Conservation (phyloP, 2,113 vertebrate genomes). For the Oreocharis arfaki region DNA sequence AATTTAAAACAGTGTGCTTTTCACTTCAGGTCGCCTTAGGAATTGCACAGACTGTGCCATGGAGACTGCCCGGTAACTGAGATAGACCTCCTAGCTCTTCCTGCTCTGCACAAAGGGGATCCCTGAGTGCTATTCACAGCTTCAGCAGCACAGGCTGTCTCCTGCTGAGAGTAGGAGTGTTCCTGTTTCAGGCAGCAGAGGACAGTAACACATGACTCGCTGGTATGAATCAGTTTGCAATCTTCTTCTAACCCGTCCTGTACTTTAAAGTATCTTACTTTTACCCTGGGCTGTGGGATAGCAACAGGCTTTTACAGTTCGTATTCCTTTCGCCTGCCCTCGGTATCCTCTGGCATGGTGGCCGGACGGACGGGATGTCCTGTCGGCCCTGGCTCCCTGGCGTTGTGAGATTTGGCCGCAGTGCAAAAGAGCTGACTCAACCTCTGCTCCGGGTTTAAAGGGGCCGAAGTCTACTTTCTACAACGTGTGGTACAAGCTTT, state of each 20-base stretch:
- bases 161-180: background rate
- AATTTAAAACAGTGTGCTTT: background rate
- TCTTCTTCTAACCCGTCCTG: background rate
- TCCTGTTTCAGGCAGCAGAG: constrained; percentile 22
- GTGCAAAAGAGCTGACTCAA: constrained; percentile 34
- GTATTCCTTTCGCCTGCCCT: background rate
- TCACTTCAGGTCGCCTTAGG: background rate
- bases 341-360: background rate
- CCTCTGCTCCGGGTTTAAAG: background rate
- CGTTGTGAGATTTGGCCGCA: background rate
- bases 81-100: background rate
- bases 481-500: background rate
- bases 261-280: background rate
- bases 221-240: background rate
- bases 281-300: background rate
- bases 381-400: background rate
- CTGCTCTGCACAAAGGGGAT: background rate
- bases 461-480: constrained; percentile 30
- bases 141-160: background rate
- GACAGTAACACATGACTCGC: background rate
- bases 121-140: background rate
- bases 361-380: background rate
- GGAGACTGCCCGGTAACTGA: background rate
- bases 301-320: background rate
- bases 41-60: background rate